Evolutionary conservation across 2,797 vertebrate genomes (phyloP).

Genomic region (Argya squamiceps): DNA sequence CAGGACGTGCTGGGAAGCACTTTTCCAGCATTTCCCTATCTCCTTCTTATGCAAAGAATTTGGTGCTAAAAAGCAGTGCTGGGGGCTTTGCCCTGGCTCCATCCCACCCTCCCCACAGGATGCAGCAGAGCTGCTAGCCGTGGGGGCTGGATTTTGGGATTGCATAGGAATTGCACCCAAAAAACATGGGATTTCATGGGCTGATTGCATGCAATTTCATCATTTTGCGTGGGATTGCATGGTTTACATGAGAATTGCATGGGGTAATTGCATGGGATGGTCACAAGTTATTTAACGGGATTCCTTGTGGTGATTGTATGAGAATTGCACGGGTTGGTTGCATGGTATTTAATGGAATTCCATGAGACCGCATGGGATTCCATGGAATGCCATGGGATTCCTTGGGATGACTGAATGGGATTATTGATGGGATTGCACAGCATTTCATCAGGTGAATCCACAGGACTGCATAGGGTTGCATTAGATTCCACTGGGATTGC

Average conservation of each 20-base stretch:
- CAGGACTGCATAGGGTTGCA: not conserved
- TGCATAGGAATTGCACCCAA: not conserved
- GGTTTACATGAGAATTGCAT: not conserved
- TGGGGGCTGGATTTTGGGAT: not conserved
- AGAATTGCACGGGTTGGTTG: too few relatives aligned
- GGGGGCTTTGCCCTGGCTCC: not conserved
- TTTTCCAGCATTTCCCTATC: constrained; percentile 11
- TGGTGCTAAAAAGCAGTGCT: not conserved
- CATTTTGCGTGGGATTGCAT: not conserved
- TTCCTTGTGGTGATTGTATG: not conserved
- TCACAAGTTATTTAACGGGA: not conserved
- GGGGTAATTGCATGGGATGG: too few relatives aligned
- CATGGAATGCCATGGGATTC: not conserved
- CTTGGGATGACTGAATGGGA: not conserved
- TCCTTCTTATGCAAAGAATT: constrained; percentile 21
- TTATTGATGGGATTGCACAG: not conserved
- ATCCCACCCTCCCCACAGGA: not conserved
- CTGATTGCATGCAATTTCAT: not conserved
- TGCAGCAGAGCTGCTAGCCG: rapidly evolving
- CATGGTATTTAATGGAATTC: not conserved
- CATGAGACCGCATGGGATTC: too few relatives aligned
- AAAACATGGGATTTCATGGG: not conserved
- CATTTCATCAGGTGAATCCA: not conserved
- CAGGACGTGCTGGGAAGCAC: not conserved
- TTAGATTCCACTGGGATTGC: not conserved